Percentiles rank a stretch among this genome's conserved stretches.
These are phyloP conservation scores for Sesia apiformis DNA, from an alignment of 2,888 invertebrate genomes.

Conservation along the genomic window DNA sequence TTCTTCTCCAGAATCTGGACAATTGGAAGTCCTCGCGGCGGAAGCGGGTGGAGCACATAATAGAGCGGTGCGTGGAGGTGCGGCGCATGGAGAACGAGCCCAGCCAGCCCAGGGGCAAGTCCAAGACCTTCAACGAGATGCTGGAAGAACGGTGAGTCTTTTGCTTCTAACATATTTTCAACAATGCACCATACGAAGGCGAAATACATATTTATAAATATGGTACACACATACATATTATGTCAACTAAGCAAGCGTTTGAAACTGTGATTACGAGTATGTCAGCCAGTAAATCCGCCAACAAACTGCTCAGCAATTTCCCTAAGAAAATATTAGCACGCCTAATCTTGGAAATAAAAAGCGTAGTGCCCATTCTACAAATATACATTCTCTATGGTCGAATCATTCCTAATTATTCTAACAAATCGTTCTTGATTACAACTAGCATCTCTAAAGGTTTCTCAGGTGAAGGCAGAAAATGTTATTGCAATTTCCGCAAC, in stretches of 20 bases:
- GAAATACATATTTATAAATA: no score
- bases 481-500: not conserved
- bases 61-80: constrained; percentile 91
- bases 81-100: constrained; percentile 89
- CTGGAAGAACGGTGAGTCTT: constrained; percentile 86
- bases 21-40: constrained; percentile 95
- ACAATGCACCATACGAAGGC: no score
- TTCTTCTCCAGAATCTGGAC: constrained; percentile 84
- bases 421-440: not conserved
- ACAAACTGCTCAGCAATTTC: no score
- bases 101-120: constrained; percentile 81
- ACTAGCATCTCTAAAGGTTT: not conserved
- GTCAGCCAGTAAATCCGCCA: no score
- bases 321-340: no score
- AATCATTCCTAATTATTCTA: not conserved
- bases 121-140: constrained; percentile 96
- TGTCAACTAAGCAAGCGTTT: no score
- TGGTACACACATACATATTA: no score
- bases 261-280: no score
- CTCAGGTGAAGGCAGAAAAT: not conserved
- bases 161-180: not conserved
- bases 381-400: no score
- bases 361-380: no score
- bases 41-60: constrained; percentile 93
- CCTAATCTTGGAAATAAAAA: no score